phyloP scores from a whole-genome alignment of 1,140 invertebrate species.

The Drosophila repleta region DNA sequence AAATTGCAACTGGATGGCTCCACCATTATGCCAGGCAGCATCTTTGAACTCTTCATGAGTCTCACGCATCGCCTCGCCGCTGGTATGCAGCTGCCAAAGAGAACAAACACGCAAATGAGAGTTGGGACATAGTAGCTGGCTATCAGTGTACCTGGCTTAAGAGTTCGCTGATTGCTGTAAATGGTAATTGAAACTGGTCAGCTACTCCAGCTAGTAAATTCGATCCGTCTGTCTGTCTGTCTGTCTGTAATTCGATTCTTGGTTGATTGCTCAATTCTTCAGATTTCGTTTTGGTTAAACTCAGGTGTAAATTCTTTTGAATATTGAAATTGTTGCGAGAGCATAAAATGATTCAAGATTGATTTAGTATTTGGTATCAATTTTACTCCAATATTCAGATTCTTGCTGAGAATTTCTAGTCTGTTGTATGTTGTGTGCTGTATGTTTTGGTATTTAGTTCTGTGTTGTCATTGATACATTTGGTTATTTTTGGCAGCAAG shows the following conservation, averaged over 20 bases:
- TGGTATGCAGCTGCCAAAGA: slow-evolving; percentile 15
- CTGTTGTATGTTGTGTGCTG: neutral
- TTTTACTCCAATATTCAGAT: too few species aligned
- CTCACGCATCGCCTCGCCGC: slow-evolving; percentile 32
- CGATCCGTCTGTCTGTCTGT: neutral
- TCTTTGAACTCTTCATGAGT: slow-evolving; percentile 21
- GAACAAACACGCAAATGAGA: slow-evolving; percentile 31
- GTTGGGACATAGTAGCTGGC: slow-evolving; percentile 29
- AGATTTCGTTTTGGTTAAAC: too few species aligned
- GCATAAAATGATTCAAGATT: too few species aligned
- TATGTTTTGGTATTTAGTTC: slow-evolving; percentile 34
- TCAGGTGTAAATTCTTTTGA: too few species aligned
- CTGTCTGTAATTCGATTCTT: neutral
- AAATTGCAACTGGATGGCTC: slow-evolving; percentile 33
- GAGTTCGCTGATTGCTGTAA: slow-evolving; percentile 5
- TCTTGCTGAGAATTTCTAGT: too few species aligned
- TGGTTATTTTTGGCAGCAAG: neutral
- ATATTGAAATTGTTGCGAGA: too few species aligned
- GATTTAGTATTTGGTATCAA: too few species aligned
- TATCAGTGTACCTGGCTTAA: neutral
- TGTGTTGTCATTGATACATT: slow-evolving; percentile 25
- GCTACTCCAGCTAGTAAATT: neutral
- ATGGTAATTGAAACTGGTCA: neutral
- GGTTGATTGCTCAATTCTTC: neutral
- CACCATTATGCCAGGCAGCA: slow-evolving; percentile 10